phyloP scores from a whole-genome alignment of 2,888 invertebrate genomes.

The Platynereis dumerilii region DNA sequence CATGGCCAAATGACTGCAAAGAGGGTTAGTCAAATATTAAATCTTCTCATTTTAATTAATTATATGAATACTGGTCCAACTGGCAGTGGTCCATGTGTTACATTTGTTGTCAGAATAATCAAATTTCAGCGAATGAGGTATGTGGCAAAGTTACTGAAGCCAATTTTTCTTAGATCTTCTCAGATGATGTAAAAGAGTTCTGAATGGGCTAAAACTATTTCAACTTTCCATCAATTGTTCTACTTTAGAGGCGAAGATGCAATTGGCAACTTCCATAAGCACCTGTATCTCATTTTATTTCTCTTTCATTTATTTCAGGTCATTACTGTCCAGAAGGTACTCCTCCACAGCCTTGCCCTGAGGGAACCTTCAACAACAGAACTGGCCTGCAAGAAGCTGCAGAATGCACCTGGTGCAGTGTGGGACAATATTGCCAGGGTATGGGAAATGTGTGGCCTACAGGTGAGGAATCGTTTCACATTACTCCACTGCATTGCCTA shows the following conservation, averaged over 20 bases:
- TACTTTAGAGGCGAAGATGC: neutral
- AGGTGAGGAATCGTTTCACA: slow-evolving; percentile 38
- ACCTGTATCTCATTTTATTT: neutral
- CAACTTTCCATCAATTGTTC: too few relatives aligned
- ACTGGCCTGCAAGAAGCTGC: slow-evolving; percentile 45
- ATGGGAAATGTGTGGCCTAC: slow-evolving; percentile 52
- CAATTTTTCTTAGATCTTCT: too few relatives aligned
- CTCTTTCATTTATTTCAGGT: slow-evolving; percentile 42
- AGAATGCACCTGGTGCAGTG: slow-evolving; percentile 53
- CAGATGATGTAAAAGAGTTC: too few relatives aligned
- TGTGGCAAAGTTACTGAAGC: too few relatives aligned
- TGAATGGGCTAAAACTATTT: too few relatives aligned
- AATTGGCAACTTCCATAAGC: neutral
- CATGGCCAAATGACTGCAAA: slow-evolving; percentile 49
- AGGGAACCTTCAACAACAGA: slow-evolving; percentile 57
- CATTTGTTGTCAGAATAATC: too few relatives aligned
- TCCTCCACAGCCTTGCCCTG: slow-evolving; percentile 53
- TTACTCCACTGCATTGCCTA: too few relatives aligned
- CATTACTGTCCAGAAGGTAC: slow-evolving; percentile 54
- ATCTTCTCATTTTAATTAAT: slow-evolving; percentile 2
- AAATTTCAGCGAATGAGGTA: too few relatives aligned
- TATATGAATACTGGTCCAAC: too few relatives aligned
- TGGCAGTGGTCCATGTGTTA: too few relatives aligned
- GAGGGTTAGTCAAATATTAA: slow-evolving; percentile 45
- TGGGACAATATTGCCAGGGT: slow-evolving; percentile 57